Evolutionary conservation across 2,113 vertebrate species (phyloP).

Genomic region (Nesoenas mayeri): DNA sequence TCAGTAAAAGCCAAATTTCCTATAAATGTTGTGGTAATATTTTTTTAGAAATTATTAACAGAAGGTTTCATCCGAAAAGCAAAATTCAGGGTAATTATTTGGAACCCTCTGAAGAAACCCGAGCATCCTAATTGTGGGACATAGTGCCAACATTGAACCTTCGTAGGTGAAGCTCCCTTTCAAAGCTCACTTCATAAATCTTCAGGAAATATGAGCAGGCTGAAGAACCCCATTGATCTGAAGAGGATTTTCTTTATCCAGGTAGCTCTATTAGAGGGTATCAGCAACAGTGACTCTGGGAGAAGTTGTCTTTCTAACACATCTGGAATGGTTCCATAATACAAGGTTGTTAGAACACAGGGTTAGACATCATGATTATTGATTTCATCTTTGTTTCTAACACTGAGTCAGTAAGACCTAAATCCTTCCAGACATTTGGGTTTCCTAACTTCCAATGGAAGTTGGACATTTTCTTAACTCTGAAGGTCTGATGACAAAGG

Average conservation of each 20-base stretch:
- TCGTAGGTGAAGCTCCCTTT: not conserved
- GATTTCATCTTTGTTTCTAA: not conserved
- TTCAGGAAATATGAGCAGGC: not conserved
- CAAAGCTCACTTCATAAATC: not conserved
- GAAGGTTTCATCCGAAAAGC: not conserved
- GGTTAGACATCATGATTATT: not conserved
- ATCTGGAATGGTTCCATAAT: not conserved
- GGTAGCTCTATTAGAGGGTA: not conserved
- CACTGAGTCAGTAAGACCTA: not conserved
- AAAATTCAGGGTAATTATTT: not conserved
- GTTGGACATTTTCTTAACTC: not conserved
- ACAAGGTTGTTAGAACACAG: not conserved
- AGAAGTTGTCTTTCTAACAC: not conserved
- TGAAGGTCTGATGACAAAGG: not conserved
- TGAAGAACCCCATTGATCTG: not conserved
- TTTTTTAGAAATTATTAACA: not conserved
- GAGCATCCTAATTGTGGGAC: not conserved
- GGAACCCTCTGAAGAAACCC: not conserved
- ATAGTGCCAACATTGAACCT: not conserved
- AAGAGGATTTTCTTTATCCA: constrained; percentile 6
- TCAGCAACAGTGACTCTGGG: not conserved
- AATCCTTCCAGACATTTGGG: not conserved
- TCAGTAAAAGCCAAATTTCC: not conserved
- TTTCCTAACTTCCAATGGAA: not conserved
- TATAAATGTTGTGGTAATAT: not conserved